phyloP scores from a whole-genome alignment of 2,888 invertebrate genomes.

The Dynastes hyllus region DNA sequence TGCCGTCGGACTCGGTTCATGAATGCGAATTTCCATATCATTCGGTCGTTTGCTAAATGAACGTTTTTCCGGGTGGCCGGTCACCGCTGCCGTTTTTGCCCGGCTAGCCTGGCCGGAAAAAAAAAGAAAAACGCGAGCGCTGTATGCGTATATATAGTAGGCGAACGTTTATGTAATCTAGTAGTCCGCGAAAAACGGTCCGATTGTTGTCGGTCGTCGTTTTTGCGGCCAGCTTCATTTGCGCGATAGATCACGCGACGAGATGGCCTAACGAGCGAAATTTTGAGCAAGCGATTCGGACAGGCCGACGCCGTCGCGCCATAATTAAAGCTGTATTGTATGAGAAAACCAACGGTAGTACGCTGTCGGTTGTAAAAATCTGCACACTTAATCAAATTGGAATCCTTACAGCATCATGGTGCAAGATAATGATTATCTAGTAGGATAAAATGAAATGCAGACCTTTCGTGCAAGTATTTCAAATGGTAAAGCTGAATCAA shows the following conservation, averaged over 20 bases:
- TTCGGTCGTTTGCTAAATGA: conserved; percentile 66
- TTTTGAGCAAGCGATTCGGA: not conserved
- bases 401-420: no score
- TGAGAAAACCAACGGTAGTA: not conserved
- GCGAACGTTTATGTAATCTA: conserved; percentile 2
- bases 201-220: conserved; percentile 21
- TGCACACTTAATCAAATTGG: no score
- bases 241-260: conserved; percentile 22
- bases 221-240: conserved; percentile 19
- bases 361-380: no score
- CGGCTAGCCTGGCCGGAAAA: not conserved
- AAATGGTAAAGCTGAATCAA: no score
- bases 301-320: not conserved
- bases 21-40: conserved; percentile 67
- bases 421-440: no score
- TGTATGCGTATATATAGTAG: not conserved
- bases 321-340: not conserved
- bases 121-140: not conserved
- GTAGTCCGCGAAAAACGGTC: conserved; percentile 2
- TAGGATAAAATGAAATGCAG: no score
- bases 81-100: not conserved
- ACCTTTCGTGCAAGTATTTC: no score
- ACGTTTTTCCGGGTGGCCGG: conserved; percentile 58
- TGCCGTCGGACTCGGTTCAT: conserved; percentile 36
- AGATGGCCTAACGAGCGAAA: conserved; percentile 2